Evolutionary conservation across 35 echinoderm and acorn worm genomes (phyloP).

Genomic region (Stichopus chloronotus): DNA sequence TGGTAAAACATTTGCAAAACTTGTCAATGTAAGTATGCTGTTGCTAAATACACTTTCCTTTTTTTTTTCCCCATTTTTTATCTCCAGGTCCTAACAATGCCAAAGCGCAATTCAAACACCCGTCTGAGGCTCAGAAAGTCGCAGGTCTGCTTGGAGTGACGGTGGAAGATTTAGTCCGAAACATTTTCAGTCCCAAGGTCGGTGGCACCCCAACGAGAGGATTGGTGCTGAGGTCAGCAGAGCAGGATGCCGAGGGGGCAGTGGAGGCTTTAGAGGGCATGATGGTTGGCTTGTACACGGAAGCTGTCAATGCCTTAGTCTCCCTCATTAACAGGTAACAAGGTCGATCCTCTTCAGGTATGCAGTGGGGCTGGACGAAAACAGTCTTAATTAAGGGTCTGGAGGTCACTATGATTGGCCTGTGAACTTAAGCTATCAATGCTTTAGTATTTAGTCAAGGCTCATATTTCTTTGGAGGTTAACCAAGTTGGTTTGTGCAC

Average conservation of each 20-base stretch:
- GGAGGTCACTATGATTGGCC: too few species aligned
- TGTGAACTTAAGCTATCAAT: too few species aligned
- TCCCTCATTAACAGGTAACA: constrained; percentile 86
- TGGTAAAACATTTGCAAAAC: too few species aligned
- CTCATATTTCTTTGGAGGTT: too few species aligned
- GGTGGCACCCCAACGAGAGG: constrained; percentile 73
- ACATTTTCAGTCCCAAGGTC: constrained; percentile 80
- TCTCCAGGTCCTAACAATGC: constrained; percentile 67
- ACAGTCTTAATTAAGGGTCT: too few species aligned
- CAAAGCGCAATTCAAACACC: constrained; percentile 85
- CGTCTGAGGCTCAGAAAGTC: constrained; percentile 87
- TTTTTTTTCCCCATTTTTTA: too few species aligned
- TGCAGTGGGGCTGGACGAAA: too few species aligned
- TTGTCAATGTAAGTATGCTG: too few species aligned
- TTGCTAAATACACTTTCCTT: too few species aligned
- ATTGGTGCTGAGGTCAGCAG: constrained; percentile 43
- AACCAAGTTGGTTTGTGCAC: too few species aligned
- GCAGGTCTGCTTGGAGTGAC: constrained; percentile 77
- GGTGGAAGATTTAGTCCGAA: constrained; percentile 79
- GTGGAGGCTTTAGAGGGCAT: constrained; percentile 89
- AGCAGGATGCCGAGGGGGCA: constrained; percentile 50
- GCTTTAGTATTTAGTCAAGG: too few species aligned
- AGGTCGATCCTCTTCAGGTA: not conserved
- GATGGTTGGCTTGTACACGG: constrained; percentile 89
- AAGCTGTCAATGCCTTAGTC: constrained; percentile 90